Base-by-base conservation (phyloP, 2,797 vertebrate species). In the Brachyrhaphis roseni region DNA sequence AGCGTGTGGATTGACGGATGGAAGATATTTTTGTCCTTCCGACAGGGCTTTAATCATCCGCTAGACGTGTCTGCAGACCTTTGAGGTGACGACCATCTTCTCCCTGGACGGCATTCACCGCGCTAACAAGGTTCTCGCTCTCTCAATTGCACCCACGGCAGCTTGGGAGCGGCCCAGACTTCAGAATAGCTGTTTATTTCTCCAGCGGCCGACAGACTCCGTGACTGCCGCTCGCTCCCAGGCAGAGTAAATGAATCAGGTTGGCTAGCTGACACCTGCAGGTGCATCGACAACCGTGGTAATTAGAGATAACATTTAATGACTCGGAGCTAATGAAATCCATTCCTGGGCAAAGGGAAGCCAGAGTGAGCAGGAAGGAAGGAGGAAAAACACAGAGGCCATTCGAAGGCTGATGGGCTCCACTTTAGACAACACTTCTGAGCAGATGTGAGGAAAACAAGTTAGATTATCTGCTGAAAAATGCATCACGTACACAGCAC, bases 241-340 rank as follows among this genome's bases (percentile, higher is more conserved):
- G 28, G 81, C 82, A 71, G 84, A 91, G 87, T 77, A 80, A 88
- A 92, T 87, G 75, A 93, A 91, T 92, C 88, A 86, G 90, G 88
- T 89, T 83, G 85, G 84, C 80, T 77, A 89, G 96, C 96, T 93
- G 96, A 97, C 97, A 97, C 97, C 97, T 97, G 97, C 96, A 96
- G 97, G 96, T 95, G 94, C 97, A 96, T 96, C 93, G 96, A 96
- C 96, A 96, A 95, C 93, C 84, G 89, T 91, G 92, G 95, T 97
- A 98, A 98, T 98, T 98, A 98, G 96, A 96, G 96, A 96, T 95
- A 97, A 97, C 97, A 95, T 97, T 97, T 97, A 98, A 97, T 97
- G 97, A 97, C 97, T 97, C 96, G 97, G 96, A 95, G 95, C 97
- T 98, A 98, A 98, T 97, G 97, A 96, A 96, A 97, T 96, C 97